Evolutionary conservation across 2,113 vertebrate species (phyloP).

Genomic region (Psittacus erithacus): DNA sequence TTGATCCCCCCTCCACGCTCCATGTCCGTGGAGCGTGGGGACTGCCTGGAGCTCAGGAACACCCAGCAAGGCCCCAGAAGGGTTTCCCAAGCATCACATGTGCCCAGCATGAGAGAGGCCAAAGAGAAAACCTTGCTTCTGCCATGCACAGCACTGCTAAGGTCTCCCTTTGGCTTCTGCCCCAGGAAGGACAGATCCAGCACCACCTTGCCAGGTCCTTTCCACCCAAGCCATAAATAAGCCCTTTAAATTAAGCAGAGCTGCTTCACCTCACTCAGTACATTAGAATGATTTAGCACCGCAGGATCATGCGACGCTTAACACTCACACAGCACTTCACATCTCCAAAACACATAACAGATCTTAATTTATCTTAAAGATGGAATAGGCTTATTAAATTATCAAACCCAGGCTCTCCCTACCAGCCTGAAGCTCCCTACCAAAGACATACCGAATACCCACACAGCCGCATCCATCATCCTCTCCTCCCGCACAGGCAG

Average conservation of each 20-base stretch:
- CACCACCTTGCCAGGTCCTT: background rate
- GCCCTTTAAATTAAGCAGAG: background rate
- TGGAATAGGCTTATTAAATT: slow-evolving; percentile 54
- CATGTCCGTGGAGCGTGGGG: background rate
- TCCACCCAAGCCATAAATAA: background rate
- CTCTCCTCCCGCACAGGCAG: accelerated
- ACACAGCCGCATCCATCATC: background rate
- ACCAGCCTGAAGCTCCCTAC: background rate
- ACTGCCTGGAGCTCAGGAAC: background rate
- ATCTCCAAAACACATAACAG: background rate
- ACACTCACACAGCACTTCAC: slow-evolving; percentile 56
- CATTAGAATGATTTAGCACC: slow-evolving; percentile 40
- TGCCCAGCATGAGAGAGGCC: background rate
- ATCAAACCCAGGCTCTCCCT: background rate
- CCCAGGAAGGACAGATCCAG: background rate
- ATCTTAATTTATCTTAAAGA: slow-evolving; percentile 39
- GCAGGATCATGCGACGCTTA: background rate
- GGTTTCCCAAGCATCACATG: accelerated
- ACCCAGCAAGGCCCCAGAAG: background rate
- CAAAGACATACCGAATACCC: accelerated
- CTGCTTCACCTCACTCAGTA: background rate
- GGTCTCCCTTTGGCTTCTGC: background rate
- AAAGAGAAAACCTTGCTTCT: background rate
- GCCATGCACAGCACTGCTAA: background rate
- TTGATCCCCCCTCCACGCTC: background rate